A percentile compares a stretch with the other conserved stretches of the same genome.
phyloP scores from a whole-genome alignment of 2,797 vertebrate species.

The Sebastes diploproa region DNA sequence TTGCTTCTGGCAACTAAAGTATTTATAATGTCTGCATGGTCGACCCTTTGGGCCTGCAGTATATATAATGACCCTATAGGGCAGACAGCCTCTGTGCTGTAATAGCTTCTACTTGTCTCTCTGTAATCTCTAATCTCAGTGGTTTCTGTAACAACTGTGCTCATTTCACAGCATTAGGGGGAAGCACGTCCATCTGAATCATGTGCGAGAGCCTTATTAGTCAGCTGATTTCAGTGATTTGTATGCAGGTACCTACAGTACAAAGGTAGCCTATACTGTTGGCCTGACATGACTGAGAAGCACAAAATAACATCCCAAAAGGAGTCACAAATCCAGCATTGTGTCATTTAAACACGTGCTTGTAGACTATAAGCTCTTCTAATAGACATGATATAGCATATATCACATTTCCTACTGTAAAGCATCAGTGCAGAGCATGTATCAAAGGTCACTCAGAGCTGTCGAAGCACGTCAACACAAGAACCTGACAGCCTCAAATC shows the following conservation, averaged over 20 bases:
- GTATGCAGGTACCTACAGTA: background rate
- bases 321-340: background rate
- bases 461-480: constrained; percentile 25
- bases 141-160: constrained; percentile 48
- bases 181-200: constrained; percentile 1
- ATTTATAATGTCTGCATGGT: too few relatives aligned
- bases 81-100: background rate
- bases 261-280: background rate
- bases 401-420: background rate
- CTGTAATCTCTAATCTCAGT: background rate
- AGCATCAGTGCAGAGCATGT: background rate
- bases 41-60: fast-evolving
- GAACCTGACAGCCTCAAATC: background rate
- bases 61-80: too few relatives aligned
- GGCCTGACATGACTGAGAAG: background rate
- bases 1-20: background rate
- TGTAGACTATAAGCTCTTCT: background rate
- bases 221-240: constrained; percentile 31
- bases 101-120: background rate
- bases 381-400: background rate
- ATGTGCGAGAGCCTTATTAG: constrained; percentile 7
- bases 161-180: constrained; percentile 25
- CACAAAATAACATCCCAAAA: background rate
- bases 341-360: background rate
- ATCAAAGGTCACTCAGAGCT: constrained; percentile 16